These are phyloP conservation scores for Oxytorus armatus DNA, from an alignment of 2,888 invertebrate genomes.

Conservation along the genomic window DNA sequence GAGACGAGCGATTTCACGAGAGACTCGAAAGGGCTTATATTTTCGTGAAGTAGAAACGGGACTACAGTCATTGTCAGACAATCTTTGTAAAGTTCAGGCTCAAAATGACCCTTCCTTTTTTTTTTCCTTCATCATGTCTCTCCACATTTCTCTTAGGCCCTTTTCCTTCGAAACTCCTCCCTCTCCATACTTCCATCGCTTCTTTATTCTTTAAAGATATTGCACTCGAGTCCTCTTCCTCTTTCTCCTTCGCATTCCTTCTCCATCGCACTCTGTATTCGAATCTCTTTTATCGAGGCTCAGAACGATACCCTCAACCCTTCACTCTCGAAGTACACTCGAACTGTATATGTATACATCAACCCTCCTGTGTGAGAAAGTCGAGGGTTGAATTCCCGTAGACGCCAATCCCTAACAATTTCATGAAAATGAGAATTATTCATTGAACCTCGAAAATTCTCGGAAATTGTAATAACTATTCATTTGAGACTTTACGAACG, in stretches of 20 bases:
- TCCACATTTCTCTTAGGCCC: conserved; percentile 35
- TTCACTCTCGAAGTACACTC: conserved; percentile 49
- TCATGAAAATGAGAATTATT: conserved; percentile 29
- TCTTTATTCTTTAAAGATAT: conserved; percentile 24
- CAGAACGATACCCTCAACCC: conserved; percentile 44
- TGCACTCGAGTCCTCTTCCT: conserved; percentile 35
- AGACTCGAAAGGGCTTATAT: conserved; percentile 78
- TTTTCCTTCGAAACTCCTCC: conserved; percentile 21
- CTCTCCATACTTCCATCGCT: conserved; percentile 34
- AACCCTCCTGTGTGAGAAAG: conserved; percentile 20
- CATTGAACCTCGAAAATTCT: background rate
- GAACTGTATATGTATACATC: conserved; percentile 14
- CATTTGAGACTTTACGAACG: background rate
- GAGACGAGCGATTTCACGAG: conserved; percentile 8
- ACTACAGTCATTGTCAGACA: conserved; percentile 73
- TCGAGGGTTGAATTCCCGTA: conserved; percentile 24
- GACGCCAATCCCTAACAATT: conserved; percentile 4
- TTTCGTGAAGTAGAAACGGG: conserved; percentile 68
- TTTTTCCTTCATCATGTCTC: conserved; percentile 54
- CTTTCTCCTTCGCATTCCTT: conserved; percentile 21
- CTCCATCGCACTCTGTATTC: conserved; percentile 36
- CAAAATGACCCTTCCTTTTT: conserved; percentile 64
- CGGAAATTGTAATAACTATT: conserved; percentile 33
- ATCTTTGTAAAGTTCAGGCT: conserved; percentile 68
- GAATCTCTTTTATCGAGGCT: conserved; percentile 51